These are phyloP conservation scores for Dromiciops gliroides DNA, from an alignment of 2,113 vertebrate species.

Conservation along the genomic window DNA sequence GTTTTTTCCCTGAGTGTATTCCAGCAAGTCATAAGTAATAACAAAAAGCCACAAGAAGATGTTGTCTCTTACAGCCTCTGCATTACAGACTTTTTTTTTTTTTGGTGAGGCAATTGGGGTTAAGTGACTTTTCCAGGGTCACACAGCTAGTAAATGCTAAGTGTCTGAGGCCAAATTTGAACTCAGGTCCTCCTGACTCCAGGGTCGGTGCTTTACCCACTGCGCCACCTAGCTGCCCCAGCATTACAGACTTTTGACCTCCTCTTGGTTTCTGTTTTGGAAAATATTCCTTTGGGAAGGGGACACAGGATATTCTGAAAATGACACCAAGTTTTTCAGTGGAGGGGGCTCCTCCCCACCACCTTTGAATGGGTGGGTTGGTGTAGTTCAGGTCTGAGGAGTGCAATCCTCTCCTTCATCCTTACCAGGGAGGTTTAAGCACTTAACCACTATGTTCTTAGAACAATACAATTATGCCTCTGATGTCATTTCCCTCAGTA, in stretches of 20 bases:
- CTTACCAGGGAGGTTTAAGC: neutral
- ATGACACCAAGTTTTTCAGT: neutral
- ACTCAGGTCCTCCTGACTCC: too few relatives aligned
- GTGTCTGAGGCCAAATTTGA: too few relatives aligned
- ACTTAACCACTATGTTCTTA: neutral
- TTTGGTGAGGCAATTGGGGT: too few relatives aligned
- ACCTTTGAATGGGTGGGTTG: neutral
- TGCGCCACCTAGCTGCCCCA: too few relatives aligned
- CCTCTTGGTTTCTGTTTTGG: neutral
- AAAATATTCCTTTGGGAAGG: neutral
- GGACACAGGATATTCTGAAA: neutral
- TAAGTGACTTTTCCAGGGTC: too few relatives aligned
- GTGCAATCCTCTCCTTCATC: neutral
- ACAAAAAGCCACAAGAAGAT: neutral
- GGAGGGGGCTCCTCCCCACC: neutral
- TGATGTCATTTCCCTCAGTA: neutral
- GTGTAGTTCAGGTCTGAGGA: neutral
- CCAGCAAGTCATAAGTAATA: neutral
- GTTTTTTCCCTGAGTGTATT: neutral
- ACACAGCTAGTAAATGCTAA: too few relatives aligned
- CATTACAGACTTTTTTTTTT: neutral
- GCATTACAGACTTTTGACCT: neutral
- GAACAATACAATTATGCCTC: neutral
- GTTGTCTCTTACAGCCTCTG: neutral
- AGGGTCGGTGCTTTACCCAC: too few relatives aligned